A percentile compares a stretch with the other conserved stretches of the same genome.
Conservation (phyloP, 2,113 vertebrate genomes). For the Austrofundulus limnaeus region DNA sequence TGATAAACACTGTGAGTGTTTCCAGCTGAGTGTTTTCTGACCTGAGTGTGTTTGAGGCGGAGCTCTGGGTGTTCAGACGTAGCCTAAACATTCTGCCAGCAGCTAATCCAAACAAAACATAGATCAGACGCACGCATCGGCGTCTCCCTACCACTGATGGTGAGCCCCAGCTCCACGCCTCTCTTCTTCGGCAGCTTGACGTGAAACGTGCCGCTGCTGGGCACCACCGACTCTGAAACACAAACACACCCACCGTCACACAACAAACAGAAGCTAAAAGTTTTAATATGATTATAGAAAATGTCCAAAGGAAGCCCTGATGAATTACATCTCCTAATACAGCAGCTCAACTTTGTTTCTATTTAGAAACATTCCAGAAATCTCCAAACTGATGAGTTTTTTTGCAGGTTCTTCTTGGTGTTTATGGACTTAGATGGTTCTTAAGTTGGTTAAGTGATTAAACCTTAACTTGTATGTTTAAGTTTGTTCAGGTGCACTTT, state of each 20-base stretch:
- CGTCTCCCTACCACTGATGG: conserved; percentile 82
- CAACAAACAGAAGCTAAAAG: background rate
- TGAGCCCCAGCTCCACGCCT: conserved; percentile 96
- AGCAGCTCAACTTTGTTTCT: no score
- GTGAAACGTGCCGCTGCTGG: conserved; percentile 96
- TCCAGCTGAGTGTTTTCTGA: conserved; percentile 1
- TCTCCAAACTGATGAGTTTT: no score
- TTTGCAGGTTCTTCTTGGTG: no score
- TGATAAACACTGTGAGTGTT: conserved; percentile 21
- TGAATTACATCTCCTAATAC: no score
- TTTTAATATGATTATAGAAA: background rate
- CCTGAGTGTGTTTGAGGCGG: background rate
- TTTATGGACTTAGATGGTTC: no score
- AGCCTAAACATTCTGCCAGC: conserved; percentile 33
- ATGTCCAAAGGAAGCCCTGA: background rate
- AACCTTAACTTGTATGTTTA: no score
- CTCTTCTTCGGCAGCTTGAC: conserved; percentile 97
- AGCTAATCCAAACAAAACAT: conserved; percentile 16
- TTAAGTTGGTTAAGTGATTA: no score
- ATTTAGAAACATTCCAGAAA: no score
- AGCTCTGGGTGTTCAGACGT: conserved; percentile 4
- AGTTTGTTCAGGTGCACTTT: background rate
- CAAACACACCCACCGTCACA: background rate
- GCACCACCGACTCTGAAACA: conserved; percentile 89
- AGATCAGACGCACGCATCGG: conserved; percentile 14